These are phyloP conservation scores for Pristionchus entomophagus DNA, from an alignment of 2,888 invertebrate species.

Conservation along the genomic window DNA sequence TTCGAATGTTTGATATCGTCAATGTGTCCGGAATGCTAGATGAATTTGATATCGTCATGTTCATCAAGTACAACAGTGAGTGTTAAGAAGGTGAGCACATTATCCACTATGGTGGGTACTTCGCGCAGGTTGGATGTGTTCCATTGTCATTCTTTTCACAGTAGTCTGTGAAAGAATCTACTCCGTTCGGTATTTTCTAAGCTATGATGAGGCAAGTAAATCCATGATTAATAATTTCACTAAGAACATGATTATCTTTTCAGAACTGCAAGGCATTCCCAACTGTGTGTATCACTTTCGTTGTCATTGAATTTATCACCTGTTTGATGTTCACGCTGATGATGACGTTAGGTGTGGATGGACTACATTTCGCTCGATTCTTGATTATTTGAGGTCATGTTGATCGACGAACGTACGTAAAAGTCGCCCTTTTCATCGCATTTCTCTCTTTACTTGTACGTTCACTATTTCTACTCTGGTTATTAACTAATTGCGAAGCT, in stretches of 20 bases:
- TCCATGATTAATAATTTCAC: too few species aligned
- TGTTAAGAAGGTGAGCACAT: too few species aligned
- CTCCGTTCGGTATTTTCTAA: not conserved
- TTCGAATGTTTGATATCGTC: not conserved
- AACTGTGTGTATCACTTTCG: not conserved
- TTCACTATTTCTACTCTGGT: too few species aligned
- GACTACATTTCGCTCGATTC: too few species aligned
- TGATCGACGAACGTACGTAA: not conserved
- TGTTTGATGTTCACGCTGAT: not conserved
- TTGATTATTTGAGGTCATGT: not conserved
- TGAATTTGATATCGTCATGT: not conserved
- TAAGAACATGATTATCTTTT: not conserved
- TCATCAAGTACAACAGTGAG: slow-evolving; percentile 14
- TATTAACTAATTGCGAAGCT: not conserved
- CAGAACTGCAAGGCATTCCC: slow-evolving; percentile 1
- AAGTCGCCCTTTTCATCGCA: not conserved
- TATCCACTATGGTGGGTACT: too few species aligned
- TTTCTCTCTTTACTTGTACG: not conserved
- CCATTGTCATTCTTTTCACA: not conserved
- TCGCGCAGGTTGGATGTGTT: not conserved
- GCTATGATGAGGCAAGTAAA: not conserved
- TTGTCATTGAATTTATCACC: not conserved
- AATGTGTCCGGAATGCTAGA: not conserved
- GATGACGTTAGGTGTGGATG: not conserved
- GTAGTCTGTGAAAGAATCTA: not conserved